These are phyloP conservation scores for Pristionchus fissidentatus DNA, from an alignment of 2,888 invertebrate species.

Conservation along the genomic window DNA sequence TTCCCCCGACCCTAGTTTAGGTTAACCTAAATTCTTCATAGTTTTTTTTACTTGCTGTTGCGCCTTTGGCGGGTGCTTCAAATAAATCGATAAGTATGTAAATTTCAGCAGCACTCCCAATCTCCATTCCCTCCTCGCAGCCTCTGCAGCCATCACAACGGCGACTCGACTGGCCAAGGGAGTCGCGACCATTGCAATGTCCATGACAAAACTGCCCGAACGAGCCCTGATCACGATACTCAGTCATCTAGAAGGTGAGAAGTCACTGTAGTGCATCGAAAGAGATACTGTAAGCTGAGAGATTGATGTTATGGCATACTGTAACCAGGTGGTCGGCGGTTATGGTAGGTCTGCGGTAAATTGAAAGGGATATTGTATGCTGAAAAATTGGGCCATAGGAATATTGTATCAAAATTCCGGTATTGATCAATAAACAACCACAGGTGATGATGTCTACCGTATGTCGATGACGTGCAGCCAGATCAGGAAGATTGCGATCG, in stretches of 20 bases:
- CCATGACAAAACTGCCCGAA: slow-evolving; percentile 22
- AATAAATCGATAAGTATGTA: too few species aligned
- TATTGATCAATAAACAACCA: not conserved
- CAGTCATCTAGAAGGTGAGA: slow-evolving; percentile 20
- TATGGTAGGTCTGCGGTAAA: not conserved
- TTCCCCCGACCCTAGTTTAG: too few species aligned
- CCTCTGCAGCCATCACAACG: not conserved
- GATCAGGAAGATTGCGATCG: slow-evolving; percentile 25
- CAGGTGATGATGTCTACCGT: slow-evolving; percentile 45
- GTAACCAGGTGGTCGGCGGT: not conserved
- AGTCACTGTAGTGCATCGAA: not conserved
- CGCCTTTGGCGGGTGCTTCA: not conserved
- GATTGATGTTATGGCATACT: too few species aligned
- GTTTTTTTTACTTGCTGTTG: not conserved
- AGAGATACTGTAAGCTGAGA: not conserved
- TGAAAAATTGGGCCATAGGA: not conserved
- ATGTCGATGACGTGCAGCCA: slow-evolving; percentile 41
- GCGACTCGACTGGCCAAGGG: slow-evolving; percentile 35
- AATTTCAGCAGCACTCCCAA: slow-evolving; percentile 17
- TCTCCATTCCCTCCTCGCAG: slow-evolving; percentile 26
- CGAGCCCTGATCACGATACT: slow-evolving; percentile 1
- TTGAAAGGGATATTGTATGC: not conserved
- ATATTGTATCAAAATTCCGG: not conserved
- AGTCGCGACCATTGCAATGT: slow-evolving; percentile 15
- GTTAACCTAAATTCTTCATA: not conserved